Conservation (phyloP, 1,140 invertebrate species). For the Colletes latitarsis region DNA sequence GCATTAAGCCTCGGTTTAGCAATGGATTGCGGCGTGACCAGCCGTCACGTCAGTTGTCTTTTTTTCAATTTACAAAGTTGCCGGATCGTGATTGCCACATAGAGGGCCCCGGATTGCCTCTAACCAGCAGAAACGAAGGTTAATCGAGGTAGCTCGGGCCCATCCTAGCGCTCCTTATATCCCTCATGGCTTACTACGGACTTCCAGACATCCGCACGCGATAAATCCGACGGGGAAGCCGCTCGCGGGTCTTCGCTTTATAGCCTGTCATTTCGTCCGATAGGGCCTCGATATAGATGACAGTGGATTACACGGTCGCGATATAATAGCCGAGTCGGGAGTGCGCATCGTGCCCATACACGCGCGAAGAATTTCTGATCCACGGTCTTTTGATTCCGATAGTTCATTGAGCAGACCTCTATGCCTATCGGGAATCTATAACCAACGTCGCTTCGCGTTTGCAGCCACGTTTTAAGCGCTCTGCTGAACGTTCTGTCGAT, state of each 20-base stretch:
- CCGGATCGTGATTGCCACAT: constrained; percentile 25
- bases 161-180: not conserved
- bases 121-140: constrained; percentile 53
- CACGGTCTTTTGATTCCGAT: not conserved
- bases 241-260: constrained; percentile 59
- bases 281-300: constrained; percentile 65
- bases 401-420: not conserved
- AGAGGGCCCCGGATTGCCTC: constrained; percentile 21
- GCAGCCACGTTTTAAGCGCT: constrained; percentile 1
- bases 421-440: constrained; percentile 8
- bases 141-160: constrained; percentile 50
- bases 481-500: not conserved
- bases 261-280: constrained; percentile 67
- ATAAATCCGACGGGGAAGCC: constrained; percentile 45
- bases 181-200: constrained; percentile 10
- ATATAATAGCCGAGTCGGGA: constrained; percentile 23
- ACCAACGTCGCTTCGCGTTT: not conserved
- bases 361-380: constrained; percentile 13
- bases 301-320: constrained; percentile 67
- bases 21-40: constrained; percentile 20
- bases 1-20: constrained; percentile 3
- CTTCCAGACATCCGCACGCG: constrained; percentile 25
- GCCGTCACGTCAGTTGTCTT: constrained; percentile 3
- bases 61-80: constrained; percentile 25
- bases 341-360: not conserved